Conservation (phyloP, 2,888 invertebrate genomes). For the Julus scanicus region DNA sequence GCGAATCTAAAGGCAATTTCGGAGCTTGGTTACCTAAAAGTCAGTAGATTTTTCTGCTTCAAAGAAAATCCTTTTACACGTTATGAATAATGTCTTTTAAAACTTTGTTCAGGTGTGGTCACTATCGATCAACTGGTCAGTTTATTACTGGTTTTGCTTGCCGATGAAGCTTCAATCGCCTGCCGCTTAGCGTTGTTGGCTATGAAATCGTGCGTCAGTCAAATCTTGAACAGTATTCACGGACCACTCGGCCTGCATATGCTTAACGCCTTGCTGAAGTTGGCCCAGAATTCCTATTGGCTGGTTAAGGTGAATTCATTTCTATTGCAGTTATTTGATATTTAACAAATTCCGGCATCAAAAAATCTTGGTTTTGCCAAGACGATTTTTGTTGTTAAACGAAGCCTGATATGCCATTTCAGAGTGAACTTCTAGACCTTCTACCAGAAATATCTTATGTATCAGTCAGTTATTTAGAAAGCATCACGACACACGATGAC, state of each 20-base stretch:
- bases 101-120: constrained; percentile 51
- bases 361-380: no score
- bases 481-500: neutral
- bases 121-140: constrained; percentile 63
- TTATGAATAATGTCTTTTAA: neutral
- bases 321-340: neutral
- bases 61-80: neutral
- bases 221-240: constrained; percentile 74
- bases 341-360: neutral
- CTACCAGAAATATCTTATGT: constrained; percentile 73
- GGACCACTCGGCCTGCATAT: constrained; percentile 71
- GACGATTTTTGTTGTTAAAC: no score
- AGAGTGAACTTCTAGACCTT: constrained; percentile 76
- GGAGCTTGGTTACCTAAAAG: constrained; percentile 56
- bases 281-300: constrained; percentile 84
- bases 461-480: constrained; percentile 71
- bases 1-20: constrained; percentile 67
- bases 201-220: constrained; percentile 72
- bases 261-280: constrained; percentile 73
- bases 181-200: constrained; percentile 77
- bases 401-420: constrained; percentile 59
- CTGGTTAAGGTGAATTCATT: constrained; percentile 76
- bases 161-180: constrained; percentile 81
- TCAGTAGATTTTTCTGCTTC: neutral
- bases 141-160: constrained; percentile 63